Base-by-base conservation (phyloP, 1,140 invertebrate species). In the Tenebrio molitor region DNA sequence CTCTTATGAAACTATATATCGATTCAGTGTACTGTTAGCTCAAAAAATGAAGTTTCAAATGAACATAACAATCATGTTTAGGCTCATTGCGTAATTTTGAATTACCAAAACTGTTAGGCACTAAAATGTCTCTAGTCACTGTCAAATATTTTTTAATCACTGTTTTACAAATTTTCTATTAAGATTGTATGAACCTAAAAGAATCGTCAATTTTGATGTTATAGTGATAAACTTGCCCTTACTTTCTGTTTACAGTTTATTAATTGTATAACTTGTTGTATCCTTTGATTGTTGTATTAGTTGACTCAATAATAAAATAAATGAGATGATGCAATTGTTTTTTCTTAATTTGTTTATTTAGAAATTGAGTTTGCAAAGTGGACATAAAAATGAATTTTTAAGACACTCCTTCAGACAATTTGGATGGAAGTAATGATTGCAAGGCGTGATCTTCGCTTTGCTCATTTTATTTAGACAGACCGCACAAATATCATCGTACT, bases 361-460 rank as follows among this genome's bases (percentile, higher is more conserved):
- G 23, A 77, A 77, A 17, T 83, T 83, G 71, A 85, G 77, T 78
- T 89, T 91, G 81, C 92, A 93, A 69, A 93, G 87, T 0, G 92
- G 91, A 76, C 92, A 93, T 66, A 87, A 85, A 73, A 90, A 86
- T 17, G 88, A 89, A 14, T 84, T 85, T 74, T 90, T 90, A 1
- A 93, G 81, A 79, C 91, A 93, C 64, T 87, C 85, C 71, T 91
- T 84, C 12, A 93, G 81, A 78, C 92, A 93, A 76, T 90, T 89
- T 0, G 90, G 90, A 80, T 93, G 92, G 81, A 93, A 93, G 72
- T 91, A 86, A 78, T 93, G 92, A 44, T 89, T 89, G 76, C 92
- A 93, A 0, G 91, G 91, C 1, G 92, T 93, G 6, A 92, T 87
- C 15, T 91, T 82, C 0, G 91, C 91, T 8, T 84, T 87, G 36